Base-by-base conservation (phyloP, 2,797 vertebrate genomes). In the Syngnathus acus region DNA sequence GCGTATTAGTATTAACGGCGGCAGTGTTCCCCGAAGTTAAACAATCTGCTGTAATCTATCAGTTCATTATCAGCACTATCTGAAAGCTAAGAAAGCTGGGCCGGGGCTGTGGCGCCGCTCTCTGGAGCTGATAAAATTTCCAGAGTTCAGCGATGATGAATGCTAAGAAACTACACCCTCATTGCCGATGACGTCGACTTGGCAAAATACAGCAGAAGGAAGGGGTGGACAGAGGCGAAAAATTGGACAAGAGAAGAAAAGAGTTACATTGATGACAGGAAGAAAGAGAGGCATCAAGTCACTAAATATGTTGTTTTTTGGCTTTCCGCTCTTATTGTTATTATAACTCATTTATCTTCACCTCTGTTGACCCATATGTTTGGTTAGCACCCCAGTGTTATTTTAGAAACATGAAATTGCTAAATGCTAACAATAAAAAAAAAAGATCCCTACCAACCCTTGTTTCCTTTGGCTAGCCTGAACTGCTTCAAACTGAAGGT, bases 31-130 rank as follows among this genome's bases (percentile, higher is more conserved):
- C 90, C 90, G 84, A 91, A 94, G 93, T 93, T 93, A 93, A 93
- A 91, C 94, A 93, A 98, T 98, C 95, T 94, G 88, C 82, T 93
- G 94, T 96, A 91, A 97, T 97, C 95, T 98, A 94, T 93, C 91
- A 94, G 93, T 11, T 76, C 38, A 86, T 94, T 97, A 96, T 97
- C 94, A 47, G 87, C 72, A 89, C 92, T 95, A 96, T 96, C 94
- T 86, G 91, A 91, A 94, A 91, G 92, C 90, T 78, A 87, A 93
- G 94, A 94, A 92, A 94, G 94, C 92, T 92, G 88, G 93, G 91
- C 92, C 78, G 82, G 88, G 89, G 82, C 88, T 82, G 84, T 91
- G 91, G 91, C 90, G 90, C 96, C 94, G 90, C 88, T 86, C 93
- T 92, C 86, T 78, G 84, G 86, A 86, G 89, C 92, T 94, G 95